Conservation (phyloP, 2,797 vertebrate species). For the Sebastolobus alascanus region DNA sequence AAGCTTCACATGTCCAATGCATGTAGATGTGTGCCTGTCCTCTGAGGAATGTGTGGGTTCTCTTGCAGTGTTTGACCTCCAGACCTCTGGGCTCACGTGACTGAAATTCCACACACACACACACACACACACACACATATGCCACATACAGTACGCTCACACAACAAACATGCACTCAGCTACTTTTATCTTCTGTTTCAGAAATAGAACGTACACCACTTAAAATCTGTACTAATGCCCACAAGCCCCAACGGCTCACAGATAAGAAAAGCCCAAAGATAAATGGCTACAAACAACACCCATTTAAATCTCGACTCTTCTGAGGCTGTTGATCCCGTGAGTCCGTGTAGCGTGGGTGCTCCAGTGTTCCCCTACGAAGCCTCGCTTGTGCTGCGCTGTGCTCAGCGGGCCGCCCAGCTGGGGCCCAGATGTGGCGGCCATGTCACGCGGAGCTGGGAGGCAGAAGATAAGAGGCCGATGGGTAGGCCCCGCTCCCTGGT, state of each 20-base stretch:
- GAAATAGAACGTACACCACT: slow-evolving; percentile 71
- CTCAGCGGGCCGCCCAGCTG: slow-evolving; percentile 76
- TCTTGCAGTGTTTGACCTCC: slow-evolving; percentile 83
- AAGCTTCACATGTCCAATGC: slow-evolving; percentile 53
- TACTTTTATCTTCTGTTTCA: slow-evolving; percentile 71
- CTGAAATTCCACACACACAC: slow-evolving; percentile 75
- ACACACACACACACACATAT: slow-evolving; percentile 36
- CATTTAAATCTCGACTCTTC: slow-evolving; percentile 47
- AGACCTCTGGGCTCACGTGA: slow-evolving; percentile 79
- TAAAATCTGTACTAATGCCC: slow-evolving; percentile 64
- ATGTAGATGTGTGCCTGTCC: slow-evolving; percentile 78
- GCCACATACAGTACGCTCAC: slow-evolving; percentile 38
- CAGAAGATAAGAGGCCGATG: slow-evolving; percentile 78
- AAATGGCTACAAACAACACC: slow-evolving; percentile 53
- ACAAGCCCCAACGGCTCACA: slow-evolving; percentile 51
- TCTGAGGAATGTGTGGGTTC: slow-evolving; percentile 82
- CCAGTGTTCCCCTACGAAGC: slow-evolving; percentile 38
- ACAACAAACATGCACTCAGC: slow-evolving; percentile 41
- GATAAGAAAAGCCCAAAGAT: slow-evolving; percentile 66
- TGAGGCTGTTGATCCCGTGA: slow-evolving; percentile 48
- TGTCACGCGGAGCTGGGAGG: slow-evolving; percentile 78
- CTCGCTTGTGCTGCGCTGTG: slow-evolving; percentile 54
- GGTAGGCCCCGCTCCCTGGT: slow-evolving; percentile 62
- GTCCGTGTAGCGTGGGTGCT: slow-evolving; percentile 52
- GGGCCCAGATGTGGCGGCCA: slow-evolving; percentile 82